Percentiles rank a stretch among this genome's conserved stretches.
These are phyloP conservation scores for Porites australiensis DNA, from an alignment of 64 coral and sea anemone species.

Conservation along the genomic window DNA sequence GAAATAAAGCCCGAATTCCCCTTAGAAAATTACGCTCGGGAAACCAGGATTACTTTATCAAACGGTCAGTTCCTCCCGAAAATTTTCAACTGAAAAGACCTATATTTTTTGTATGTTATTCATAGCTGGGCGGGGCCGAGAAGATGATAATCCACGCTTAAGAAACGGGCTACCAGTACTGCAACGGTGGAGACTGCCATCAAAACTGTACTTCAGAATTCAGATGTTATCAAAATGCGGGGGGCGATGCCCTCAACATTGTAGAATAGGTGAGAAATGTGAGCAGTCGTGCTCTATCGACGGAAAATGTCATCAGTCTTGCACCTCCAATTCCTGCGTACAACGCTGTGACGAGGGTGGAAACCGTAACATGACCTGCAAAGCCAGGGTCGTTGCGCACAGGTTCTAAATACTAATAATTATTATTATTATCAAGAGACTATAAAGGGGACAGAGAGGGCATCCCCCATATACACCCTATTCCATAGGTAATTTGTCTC, in stretches of 20 bases:
- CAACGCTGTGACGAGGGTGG: slow-evolving; percentile 5
- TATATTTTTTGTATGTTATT: neutral
- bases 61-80: too few species aligned
- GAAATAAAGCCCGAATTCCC: too few species aligned
- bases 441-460: too few species aligned
- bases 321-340: neutral
- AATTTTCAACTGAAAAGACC: too few species aligned
- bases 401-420: too few species aligned
- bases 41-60: too few species aligned
- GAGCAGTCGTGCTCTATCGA: neutral
- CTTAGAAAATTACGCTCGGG: too few species aligned
- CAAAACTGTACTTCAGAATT: slow-evolving; percentile 27
- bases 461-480: too few species aligned
- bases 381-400: slow-evolving; percentile 43
- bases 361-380: slow-evolving; percentile 73
- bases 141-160: slow-evolving; percentile 27
- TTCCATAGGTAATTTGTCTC: too few species aligned
- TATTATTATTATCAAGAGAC: too few species aligned
- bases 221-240: slow-evolving; percentile 21
- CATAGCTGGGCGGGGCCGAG: slow-evolving; percentile 7
- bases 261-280: neutral
- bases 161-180: neutral
- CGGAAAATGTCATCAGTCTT: slow-evolving; percentile 17
- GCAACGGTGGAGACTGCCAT: neutral
- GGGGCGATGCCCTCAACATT: neutral